Evolutionary conservation across 2,888 invertebrate species (phyloP).

Genomic region (Mechanitis mazaeus): DNA sequence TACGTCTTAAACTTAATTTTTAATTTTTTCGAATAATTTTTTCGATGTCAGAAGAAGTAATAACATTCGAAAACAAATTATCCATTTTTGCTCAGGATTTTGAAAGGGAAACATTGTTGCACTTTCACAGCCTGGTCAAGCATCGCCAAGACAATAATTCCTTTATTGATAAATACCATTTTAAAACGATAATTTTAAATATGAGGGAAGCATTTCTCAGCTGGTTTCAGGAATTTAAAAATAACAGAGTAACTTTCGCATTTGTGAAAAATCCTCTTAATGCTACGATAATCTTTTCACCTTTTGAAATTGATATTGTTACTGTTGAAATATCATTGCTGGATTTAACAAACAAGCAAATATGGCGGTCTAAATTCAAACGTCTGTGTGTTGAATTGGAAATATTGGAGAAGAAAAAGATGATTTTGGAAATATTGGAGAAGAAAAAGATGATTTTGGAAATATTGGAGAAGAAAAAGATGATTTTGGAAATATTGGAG

Average conservation of each 20-base stretch:
- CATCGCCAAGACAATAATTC: too few relatives aligned
- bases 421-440: not conserved
- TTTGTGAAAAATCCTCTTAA: constrained; percentile 35
- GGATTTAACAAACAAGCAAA: constrained; percentile 32
- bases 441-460: not conserved
- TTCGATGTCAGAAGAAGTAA: too few relatives aligned
- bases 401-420: not conserved
- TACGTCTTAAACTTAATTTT: too few relatives aligned
- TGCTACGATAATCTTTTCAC: constrained; percentile 30
- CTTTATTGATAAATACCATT: too few relatives aligned
- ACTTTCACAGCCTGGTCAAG: too few relatives aligned
- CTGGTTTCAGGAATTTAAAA: constrained; percentile 23
- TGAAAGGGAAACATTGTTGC: too few relatives aligned
- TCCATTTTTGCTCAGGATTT: too few relatives aligned
- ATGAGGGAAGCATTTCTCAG: too few relatives aligned
- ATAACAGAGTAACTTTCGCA: constrained; percentile 35
- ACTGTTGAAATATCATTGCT: constrained; percentile 37
- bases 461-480: not conserved
- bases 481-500: too few relatives aligned
- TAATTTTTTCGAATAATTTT: too few relatives aligned
- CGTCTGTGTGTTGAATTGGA: constrained; percentile 1
- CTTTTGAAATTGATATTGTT: constrained; percentile 33
- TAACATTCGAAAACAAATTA: too few relatives aligned
- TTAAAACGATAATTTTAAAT: too few relatives aligned
- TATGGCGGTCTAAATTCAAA: not conserved